Conservation (phyloP, 1,140 invertebrate species). For the Campoletis sonorensis region DNA sequence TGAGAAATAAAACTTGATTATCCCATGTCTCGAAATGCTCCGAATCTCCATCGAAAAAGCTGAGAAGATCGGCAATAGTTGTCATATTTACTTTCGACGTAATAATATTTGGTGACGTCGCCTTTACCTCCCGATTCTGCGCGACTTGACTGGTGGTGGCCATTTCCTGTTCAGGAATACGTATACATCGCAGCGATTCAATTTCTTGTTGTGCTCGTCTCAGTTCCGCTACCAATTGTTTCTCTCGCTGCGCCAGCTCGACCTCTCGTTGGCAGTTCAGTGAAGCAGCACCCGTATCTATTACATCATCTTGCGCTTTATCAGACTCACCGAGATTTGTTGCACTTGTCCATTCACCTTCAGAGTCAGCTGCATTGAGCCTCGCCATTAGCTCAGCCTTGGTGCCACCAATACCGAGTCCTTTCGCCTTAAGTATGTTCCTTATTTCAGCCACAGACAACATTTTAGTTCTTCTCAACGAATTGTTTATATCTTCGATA, state of each 20-base stretch:
- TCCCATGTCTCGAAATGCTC: neutral
- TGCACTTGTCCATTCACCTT: neutral
- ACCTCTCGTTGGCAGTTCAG: neutral
- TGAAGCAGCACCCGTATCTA: neutral
- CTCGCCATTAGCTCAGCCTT: neutral
- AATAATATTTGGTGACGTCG: neutral
- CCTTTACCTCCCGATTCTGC: neutral
- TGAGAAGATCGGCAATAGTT: neutral
- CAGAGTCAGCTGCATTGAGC: neutral
- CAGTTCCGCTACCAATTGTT: neutral
- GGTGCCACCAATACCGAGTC: neutral
- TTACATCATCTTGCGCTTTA: neutral
- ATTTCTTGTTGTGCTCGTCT: neutral
- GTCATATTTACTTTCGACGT: neutral
- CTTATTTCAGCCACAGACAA: neutral
- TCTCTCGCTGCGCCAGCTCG: neutral
- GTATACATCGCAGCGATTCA: neutral
- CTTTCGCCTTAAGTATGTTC: neutral
- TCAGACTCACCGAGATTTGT: neutral
- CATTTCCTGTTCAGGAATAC: neutral
- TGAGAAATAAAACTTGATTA: neutral
- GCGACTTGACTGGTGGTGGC: neutral
- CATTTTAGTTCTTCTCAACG: neutral
- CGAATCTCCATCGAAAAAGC: neutral
- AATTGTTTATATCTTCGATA: too few species aligned